These are phyloP conservation scores for Notolepis coatsorum DNA, from an alignment of 2,797 vertebrate genomes.

Conservation along the genomic window DNA sequence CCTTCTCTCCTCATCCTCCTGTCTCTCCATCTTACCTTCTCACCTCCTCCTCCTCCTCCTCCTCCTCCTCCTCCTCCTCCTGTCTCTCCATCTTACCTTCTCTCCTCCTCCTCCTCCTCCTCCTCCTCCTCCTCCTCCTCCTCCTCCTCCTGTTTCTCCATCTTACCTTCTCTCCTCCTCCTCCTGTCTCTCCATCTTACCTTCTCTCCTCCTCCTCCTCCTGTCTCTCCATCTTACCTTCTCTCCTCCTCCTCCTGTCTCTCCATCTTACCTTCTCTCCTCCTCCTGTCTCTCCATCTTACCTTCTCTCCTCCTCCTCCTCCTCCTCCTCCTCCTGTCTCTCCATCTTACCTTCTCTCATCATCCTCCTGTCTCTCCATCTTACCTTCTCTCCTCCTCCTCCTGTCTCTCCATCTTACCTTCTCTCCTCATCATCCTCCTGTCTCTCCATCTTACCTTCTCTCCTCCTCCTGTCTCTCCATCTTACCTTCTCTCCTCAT, in stretches of 20 bases:
- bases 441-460: constrained; percentile 41
- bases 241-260: constrained; percentile 35
- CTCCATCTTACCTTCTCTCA: constrained; percentile 70
- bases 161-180: constrained; percentile 66
- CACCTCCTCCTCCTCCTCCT: constrained; percentile 48
- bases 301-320: constrained; percentile 32
- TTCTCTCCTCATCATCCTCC: constrained; percentile 38
- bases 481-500: not conserved
- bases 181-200: constrained; percentile 68
- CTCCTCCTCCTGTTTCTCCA: too few species aligned
- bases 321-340: too few species aligned
- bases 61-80: constrained; percentile 41
- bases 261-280: constrained; percentile 38
- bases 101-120: constrained; percentile 59
- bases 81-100: constrained; percentile 35
- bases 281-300: constrained; percentile 23
- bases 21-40: constrained; percentile 36
- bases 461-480: not conserved
- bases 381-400: constrained; percentile 33
- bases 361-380: constrained; percentile 52
- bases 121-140: constrained; percentile 61
- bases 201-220: constrained; percentile 64
- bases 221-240: constrained; percentile 49
- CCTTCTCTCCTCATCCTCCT: constrained; percentile 60
- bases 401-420: constrained; percentile 28